Evolutionary conservation across 2,888 invertebrate genomes (phyloP).

Genomic region (Ectemnius lituratus): DNA sequence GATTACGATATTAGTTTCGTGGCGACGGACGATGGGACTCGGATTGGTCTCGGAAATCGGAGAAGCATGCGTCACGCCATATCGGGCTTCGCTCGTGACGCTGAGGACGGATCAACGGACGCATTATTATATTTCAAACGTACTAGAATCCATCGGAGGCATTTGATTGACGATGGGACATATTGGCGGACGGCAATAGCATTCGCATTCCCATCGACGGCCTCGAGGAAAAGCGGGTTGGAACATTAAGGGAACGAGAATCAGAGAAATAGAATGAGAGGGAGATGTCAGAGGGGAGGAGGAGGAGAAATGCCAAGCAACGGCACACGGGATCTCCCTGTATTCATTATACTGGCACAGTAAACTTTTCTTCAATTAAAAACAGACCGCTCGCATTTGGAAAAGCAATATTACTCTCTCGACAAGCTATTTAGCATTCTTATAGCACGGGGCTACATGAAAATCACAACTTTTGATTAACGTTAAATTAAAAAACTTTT

Average conservation of each 20-base stretch:
- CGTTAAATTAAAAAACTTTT: slow-evolving; percentile 30
- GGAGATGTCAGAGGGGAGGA: background rate
- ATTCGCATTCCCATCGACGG: slow-evolving; percentile 45
- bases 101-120: slow-evolving; percentile 44
- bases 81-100: slow-evolving; percentile 37
- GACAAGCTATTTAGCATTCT: slow-evolving; percentile 26
- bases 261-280: slow-evolving; percentile 10
- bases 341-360: slow-evolving; percentile 2
- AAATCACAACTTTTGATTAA: background rate
- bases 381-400: background rate
- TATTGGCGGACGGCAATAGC: slow-evolving; percentile 43
- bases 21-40: slow-evolving; percentile 4
- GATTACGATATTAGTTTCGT: slow-evolving; percentile 40
- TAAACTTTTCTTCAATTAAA: slow-evolving; percentile 6
- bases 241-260: background rate
- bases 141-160: slow-evolving; percentile 48
- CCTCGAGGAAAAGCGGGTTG: slow-evolving; percentile 29
- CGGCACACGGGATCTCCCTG: background rate
- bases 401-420: slow-evolving; percentile 13
- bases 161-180: slow-evolving; percentile 56
- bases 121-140: slow-evolving; percentile 58
- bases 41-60: slow-evolving; percentile 13
- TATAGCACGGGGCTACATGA: background rate
- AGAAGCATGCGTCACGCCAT: slow-evolving; percentile 46
- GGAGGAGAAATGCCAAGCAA: background rate